phyloP scores from a whole-genome alignment of 2,113 vertebrate species.

The Gobius niger region DNA sequence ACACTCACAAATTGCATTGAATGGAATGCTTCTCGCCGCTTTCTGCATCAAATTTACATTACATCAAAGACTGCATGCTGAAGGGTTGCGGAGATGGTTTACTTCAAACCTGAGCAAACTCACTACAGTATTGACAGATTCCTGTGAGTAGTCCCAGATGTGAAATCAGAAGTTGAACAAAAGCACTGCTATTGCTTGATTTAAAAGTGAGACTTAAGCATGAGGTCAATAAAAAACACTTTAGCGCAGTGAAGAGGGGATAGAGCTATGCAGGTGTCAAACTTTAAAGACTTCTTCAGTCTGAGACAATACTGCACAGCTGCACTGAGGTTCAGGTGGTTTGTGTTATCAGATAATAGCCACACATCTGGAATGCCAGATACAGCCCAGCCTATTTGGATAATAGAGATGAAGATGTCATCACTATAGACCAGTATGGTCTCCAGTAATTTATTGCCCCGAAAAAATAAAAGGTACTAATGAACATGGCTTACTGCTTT shows the following conservation, averaged over 20 bases:
- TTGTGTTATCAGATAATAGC: constrained; percentile 48
- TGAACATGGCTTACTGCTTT: constrained; percentile 62
- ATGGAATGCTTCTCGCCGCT: constrained; percentile 62
- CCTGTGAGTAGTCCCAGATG: constrained; percentile 46
- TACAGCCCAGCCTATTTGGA: constrained; percentile 37
- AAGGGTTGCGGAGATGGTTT: constrained; percentile 54
- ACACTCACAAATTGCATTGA: constrained; percentile 66
- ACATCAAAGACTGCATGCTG: constrained; percentile 61
- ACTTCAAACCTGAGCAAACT: constrained; percentile 52
- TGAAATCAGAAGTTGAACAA: constrained; percentile 39
- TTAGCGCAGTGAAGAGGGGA: constrained; percentile 27
- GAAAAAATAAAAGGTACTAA: constrained; percentile 65
- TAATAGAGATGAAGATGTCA: constrained; percentile 43
- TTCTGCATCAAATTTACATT: constrained; percentile 70
- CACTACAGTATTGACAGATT: constrained; percentile 42
- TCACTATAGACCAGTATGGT: constrained; percentile 59
- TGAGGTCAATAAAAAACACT: constrained; percentile 47
- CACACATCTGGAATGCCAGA: constrained; percentile 51
- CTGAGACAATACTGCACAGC: constrained; percentile 58
- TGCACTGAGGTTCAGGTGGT: constrained; percentile 65
- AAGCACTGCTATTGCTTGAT: constrained; percentile 65
- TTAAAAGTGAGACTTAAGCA: constrained; percentile 33
- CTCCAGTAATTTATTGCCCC: constrained; percentile 25
- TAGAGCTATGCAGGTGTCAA: constrained; percentile 48
- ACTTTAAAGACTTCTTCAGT: constrained; percentile 39